These are phyloP conservation scores for Meda fulgida DNA, from an alignment of 2,797 vertebrate genomes.

Conservation along the genomic window DNA sequence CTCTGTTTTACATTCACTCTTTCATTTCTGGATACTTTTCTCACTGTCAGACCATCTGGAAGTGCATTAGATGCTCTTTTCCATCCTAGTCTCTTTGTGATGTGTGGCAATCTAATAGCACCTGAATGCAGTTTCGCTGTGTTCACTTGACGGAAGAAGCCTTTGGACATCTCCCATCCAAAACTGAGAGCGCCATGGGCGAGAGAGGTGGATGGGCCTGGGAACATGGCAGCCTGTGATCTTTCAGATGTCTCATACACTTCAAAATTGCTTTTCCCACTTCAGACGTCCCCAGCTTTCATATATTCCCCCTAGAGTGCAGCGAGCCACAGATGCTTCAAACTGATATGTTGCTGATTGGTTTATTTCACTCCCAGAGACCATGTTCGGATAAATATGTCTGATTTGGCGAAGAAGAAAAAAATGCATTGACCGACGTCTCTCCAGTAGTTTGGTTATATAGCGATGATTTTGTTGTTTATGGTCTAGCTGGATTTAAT, in stretches of 20 bases:
- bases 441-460: slow-evolving; percentile 29
- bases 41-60: slow-evolving; percentile 48
- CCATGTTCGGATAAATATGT: slow-evolving; percentile 30
- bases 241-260: slow-evolving; percentile 52
- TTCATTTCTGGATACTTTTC: slow-evolving; percentile 45
- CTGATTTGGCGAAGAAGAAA: background rate
- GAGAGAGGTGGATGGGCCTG: slow-evolving; percentile 26
- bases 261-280: slow-evolving; percentile 57
- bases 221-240: slow-evolving; percentile 56
- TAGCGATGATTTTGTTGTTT: slow-evolving; percentile 32
- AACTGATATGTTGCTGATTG: slow-evolving; percentile 52
- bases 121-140: slow-evolving; percentile 46
- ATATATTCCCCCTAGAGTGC: slow-evolving; percentile 41
- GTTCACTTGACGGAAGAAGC: slow-evolving; percentile 53
- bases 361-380: slow-evolving; percentile 52
- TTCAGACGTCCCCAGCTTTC: slow-evolving; percentile 44
- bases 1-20: slow-evolving; percentile 35
- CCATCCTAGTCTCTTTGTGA: slow-evolving; percentile 44
- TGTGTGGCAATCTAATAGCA: slow-evolving; percentile 52
- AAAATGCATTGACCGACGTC: slow-evolving; percentile 2
- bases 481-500: slow-evolving; percentile 49
- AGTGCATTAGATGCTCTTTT: slow-evolving; percentile 51
- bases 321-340: slow-evolving; percentile 32
- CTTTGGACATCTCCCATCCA: slow-evolving; percentile 30
- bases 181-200: slow-evolving; percentile 20